Evolutionary conservation across 2,113 vertebrate genomes (phyloP).

Genomic region (Octodon degus): DNA sequence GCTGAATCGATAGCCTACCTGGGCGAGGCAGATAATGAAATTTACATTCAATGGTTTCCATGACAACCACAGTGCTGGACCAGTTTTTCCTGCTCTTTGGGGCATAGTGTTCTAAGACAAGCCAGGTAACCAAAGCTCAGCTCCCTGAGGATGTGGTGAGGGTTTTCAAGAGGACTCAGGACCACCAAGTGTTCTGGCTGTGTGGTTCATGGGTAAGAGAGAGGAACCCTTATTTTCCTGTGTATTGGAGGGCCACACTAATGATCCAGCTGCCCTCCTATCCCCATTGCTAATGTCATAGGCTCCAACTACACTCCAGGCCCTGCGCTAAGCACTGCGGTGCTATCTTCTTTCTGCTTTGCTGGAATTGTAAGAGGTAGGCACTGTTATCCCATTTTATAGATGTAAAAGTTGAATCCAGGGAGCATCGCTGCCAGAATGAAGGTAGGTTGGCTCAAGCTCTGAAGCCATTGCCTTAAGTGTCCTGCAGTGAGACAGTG

Average conservation of each 20-base stretch:
- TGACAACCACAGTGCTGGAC: slow-evolving; percentile 64
- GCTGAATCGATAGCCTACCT: slow-evolving; percentile 73
- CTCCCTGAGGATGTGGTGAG: not conserved
- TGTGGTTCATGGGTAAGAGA: not conserved
- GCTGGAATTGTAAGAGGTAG: not conserved
- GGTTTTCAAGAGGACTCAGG: not conserved
- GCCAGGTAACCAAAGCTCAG: slow-evolving; percentile 53
- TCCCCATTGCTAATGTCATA: not conserved
- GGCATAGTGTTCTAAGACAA: slow-evolving; percentile 52
- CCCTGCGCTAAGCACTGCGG: not conserved
- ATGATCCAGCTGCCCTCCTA: not conserved
- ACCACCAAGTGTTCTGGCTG: not conserved
- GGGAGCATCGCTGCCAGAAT: not conserved
- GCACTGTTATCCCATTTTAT: not conserved
- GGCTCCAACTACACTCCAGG: not conserved
- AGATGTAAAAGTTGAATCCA: not conserved
- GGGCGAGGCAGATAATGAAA: slow-evolving; percentile 71
- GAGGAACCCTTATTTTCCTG: not conserved
- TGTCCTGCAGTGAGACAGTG: not conserved
- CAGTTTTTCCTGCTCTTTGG: slow-evolving; percentile 57
- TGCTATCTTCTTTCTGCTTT: not conserved
- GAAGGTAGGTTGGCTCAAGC: not conserved
- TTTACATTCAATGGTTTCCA: slow-evolving; percentile 80
- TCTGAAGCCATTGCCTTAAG: not conserved
- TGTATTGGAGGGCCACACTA: not conserved